These are phyloP conservation scores for Telmatherina bonti DNA, from an alignment of 2,797 vertebrate species.

Conservation along the genomic window DNA sequence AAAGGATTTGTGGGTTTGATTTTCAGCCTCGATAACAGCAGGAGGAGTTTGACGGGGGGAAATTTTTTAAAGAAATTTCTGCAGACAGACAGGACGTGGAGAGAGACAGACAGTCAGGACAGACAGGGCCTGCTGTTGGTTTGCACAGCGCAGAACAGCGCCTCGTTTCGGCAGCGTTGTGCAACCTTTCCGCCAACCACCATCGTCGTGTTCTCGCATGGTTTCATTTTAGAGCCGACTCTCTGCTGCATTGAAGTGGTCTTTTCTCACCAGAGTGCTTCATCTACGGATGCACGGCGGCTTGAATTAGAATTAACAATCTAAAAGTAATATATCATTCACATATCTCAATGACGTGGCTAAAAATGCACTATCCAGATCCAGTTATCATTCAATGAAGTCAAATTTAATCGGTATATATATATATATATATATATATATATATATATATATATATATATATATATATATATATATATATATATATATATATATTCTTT, in stretches of 20 bases:
- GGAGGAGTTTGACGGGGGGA: background rate
- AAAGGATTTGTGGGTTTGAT: background rate
- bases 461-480: no score
- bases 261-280: background rate
- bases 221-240: constrained; percentile 4
- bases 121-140: constrained; percentile 67
- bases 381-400: no score
- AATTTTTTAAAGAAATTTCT: background rate
- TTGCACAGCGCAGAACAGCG: constrained; percentile 66
- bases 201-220: background rate
- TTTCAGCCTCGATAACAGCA: constrained; percentile 2
- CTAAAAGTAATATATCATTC: no score
- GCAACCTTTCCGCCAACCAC: background rate
- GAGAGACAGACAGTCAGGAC: constrained; percentile 31
- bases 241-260: background rate
- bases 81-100: constrained; percentile 8
- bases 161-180: constrained; percentile 41
- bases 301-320: background rate
- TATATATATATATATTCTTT: no score
- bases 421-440: no score
- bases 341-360: no score
- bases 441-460: no score
- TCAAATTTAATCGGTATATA: no score
- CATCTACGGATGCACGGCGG: background rate
- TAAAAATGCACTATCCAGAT: no score